These are phyloP conservation scores for Ctenicera cuprea DNA, from an alignment of 2,888 invertebrate genomes.

Conservation along the genomic window DNA sequence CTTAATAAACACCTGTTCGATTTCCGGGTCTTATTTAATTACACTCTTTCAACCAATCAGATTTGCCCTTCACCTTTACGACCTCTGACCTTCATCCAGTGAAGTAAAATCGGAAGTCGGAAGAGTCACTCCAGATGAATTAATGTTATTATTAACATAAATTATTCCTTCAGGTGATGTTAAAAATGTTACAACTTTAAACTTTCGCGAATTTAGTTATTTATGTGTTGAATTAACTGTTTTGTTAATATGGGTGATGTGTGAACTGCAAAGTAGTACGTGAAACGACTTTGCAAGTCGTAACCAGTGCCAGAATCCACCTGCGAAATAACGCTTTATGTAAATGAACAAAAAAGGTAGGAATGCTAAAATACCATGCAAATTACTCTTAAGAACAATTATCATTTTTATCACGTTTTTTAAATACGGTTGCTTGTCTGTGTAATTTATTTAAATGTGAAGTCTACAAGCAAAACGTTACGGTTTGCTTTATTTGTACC, in stretches of 20 bases:
- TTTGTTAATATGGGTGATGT: background rate
- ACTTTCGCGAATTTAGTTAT: background rate
- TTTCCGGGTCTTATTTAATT: too few species aligned
- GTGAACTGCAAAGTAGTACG: slow-evolving; percentile 6
- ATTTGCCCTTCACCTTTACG: too few species aligned
- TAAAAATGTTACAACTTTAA: too few species aligned
- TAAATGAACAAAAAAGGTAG: slow-evolving; percentile 14
- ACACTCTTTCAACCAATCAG: too few species aligned
- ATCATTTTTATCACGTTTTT: slow-evolving; percentile 6
- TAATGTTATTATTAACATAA: too few species aligned
- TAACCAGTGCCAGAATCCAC: background rate
- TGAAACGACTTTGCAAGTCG: slow-evolving; percentile 1
- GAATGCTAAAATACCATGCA: slow-evolving; percentile 10
- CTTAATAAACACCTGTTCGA: too few species aligned
- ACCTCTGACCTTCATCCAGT: too few species aligned
- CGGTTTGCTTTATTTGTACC: background rate
- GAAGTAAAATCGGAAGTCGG: too few species aligned
- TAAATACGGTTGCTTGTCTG: slow-evolving; percentile 2
- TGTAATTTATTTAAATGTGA: slow-evolving; percentile 12
- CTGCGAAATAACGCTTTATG: background rate
- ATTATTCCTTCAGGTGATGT: too few species aligned
- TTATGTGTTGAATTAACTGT: slow-evolving; percentile 3
- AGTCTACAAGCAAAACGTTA: background rate
- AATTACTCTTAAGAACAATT: slow-evolving; percentile 4
- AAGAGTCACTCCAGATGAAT: too few species aligned